Conservation (phyloP, 2,113 vertebrate genomes). For the Camelus bactrianus region DNA sequence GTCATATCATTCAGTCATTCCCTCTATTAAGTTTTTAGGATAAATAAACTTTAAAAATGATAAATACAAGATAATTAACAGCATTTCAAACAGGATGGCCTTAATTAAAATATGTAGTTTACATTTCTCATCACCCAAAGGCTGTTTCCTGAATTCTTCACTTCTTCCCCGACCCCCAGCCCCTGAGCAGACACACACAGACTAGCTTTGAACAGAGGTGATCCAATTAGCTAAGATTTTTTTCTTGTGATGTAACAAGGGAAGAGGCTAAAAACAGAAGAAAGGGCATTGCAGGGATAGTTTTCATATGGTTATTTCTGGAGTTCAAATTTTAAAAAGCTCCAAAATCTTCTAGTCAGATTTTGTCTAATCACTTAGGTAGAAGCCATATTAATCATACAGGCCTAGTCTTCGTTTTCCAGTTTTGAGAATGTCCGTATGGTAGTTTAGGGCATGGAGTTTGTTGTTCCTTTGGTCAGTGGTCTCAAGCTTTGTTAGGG, state of each 20-base stretch:
- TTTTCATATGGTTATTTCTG: slow-evolving; percentile 51
- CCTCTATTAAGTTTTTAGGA: slow-evolving; percentile 49
- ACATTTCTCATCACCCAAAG: slow-evolving; percentile 42
- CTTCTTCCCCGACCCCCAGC: background rate
- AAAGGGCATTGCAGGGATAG: background rate
- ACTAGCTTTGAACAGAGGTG: slow-evolving; percentile 2
- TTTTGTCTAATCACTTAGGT: slow-evolving; percentile 48
- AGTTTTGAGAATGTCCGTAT: slow-evolving; percentile 28
- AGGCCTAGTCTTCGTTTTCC: background rate
- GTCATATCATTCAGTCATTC: background rate
- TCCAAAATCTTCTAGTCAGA: background rate
- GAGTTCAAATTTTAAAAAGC: slow-evolving; percentile 11
- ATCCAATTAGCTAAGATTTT: slow-evolving; percentile 34
- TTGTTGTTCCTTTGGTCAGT: background rate
- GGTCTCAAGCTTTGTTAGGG: background rate
- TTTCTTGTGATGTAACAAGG: slow-evolving; percentile 28
- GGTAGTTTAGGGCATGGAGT: background rate
- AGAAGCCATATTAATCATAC: background rate
- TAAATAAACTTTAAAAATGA: background rate
- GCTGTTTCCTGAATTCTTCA: slow-evolving; percentile 36
- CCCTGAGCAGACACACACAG: background rate
- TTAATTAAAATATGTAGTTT: slow-evolving; percentile 26
- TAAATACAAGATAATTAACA: background rate
- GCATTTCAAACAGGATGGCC: slow-evolving; percentile 38
- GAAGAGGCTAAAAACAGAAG: background rate